Evolutionary conservation across 2,888 invertebrate genomes (phyloP), one percentile per base, ranked within the genome.

Genomic region (Catocala sponsa): DNA sequence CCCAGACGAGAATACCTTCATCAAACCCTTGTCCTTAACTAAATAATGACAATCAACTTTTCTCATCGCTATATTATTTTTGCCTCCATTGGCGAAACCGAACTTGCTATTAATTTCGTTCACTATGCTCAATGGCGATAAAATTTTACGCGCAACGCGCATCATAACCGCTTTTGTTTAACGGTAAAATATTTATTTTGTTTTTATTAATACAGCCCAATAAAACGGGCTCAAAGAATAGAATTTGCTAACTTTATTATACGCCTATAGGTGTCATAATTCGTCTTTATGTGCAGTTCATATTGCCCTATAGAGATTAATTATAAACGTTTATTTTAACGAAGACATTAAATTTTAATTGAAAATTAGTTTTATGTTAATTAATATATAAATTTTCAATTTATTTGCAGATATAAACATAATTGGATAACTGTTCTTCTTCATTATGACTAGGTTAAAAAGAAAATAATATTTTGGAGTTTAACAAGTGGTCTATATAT

Each of bases 171-270:
- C 64, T 62, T 65, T 78, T 79, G 78, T 80, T 82, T 69, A 61
- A 63, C 50, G 25, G 59, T 61, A 57, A 55, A 74, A 59, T 74
- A 79, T 77, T 78, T 80, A 79, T 81, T 77, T 75, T 70, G 68
- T 70, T 79, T 76, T 80, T 79, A 80, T 73, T 79, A 74, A 67
- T 63, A 80, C 72, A 72, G 63, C 65, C 63, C 62, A 75, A 76
- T 81, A 79, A 81, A 83, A 69, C 53, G 55, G 53, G 62, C 61
- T 62, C 66, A 52, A 56, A 70, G 68, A 72, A 79, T 66, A 70
- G 62, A 73, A 73, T 78, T 78, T 68, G 71, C 63, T 53, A 52
- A 72, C 67, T 70, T 78, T 73, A 82, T 80, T 80, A 76, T 65
- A 74, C 69, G 63, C 68, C 70, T 70, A 69, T 66, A 70, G 70